Base-by-base conservation (phyloP, 2,888 invertebrate genomes). In the Lycocerus yunnanus region DNA sequence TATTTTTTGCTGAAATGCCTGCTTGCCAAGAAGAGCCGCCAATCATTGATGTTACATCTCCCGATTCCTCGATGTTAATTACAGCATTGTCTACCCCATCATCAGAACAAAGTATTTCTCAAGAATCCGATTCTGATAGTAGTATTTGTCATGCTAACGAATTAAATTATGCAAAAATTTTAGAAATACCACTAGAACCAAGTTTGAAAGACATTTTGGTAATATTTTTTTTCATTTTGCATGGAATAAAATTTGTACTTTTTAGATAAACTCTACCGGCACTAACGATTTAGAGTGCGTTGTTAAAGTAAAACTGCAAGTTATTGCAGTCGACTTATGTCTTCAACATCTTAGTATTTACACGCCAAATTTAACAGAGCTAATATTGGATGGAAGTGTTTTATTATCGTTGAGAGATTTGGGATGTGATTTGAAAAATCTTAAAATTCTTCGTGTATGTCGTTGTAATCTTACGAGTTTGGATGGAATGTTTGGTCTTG, bases 361-460 rank as follows among this genome's bases (percentile, higher is more conserved):
- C 70, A 88, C 91, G 60, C 93, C 93, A 3, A 88, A 89, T 63
- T 87, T 94, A 3, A 87, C 89, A 10, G 89, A 89, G 4, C 86
- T 94, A 58, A 91, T 89, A 58, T 86, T 94, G 4, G 92, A 93
- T 75, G 93, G 93, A 21, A 93, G 93, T 79, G 90, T 91, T 8
- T 85, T 94, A 1, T 88, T 89, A 5, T 92, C 93, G 0, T 84
- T 94, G 65, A 88, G 93, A 71, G 93, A 93, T 82, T 88, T 93
- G 15, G 94, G 93, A 15, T 91, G 90, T 78, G 91, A 91, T 18
- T 86, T 93, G 75, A 87, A 88, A 68, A 90, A 89, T 82, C 85
- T 92, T 24, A 90, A 89, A 85, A 89, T 90, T 65, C 83, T 91
- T 68, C 88, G 88, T 81, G 90, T 93, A 6, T 90, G 91, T 80